A percentile compares a stretch with the other conserved stretches of the same genome.
These are phyloP conservation scores for Lycocorax pyrrhopterus DNA, from an alignment of 2,113 vertebrate genomes.

Conservation along the genomic window DNA sequence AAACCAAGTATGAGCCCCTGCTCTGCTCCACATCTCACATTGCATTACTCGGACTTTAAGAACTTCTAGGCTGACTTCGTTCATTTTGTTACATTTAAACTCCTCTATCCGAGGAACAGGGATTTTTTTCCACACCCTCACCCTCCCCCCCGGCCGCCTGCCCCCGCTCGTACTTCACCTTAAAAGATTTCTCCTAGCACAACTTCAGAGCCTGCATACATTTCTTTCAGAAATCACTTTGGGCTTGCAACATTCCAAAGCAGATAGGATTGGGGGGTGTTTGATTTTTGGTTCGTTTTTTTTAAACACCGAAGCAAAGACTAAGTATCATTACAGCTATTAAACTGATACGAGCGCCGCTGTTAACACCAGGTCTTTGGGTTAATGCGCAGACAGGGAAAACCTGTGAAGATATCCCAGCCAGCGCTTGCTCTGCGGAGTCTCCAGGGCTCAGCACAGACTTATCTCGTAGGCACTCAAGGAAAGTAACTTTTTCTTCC, in stretches of 20 bases:
- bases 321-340: background rate
- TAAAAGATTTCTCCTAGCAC: background rate
- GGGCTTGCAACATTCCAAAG: background rate
- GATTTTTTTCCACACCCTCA: background rate
- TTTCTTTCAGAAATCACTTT: background rate
- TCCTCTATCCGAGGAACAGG: background rate
- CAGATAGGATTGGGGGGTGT: background rate
- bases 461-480: background rate
- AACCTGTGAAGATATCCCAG: background rate
- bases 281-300: background rate
- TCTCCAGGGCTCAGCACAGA: background rate
- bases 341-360: background rate
- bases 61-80: background rate
- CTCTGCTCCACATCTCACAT: background rate
- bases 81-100: background rate
- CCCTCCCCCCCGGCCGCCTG: no score
- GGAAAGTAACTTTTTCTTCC: constrained; percentile 30
- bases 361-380: background rate
- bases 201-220: background rate
- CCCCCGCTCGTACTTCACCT: background rate
- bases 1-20: constrained; percentile 26
- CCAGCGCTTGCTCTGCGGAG: background rate
- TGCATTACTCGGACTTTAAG: background rate
- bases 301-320: background rate
- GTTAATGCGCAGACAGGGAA: background rate